Percentiles rank a stretch among this genome's conserved stretches.
Conservation (phyloP, 2,113 vertebrate species). For the Neomonachus schauinslandi region DNA sequence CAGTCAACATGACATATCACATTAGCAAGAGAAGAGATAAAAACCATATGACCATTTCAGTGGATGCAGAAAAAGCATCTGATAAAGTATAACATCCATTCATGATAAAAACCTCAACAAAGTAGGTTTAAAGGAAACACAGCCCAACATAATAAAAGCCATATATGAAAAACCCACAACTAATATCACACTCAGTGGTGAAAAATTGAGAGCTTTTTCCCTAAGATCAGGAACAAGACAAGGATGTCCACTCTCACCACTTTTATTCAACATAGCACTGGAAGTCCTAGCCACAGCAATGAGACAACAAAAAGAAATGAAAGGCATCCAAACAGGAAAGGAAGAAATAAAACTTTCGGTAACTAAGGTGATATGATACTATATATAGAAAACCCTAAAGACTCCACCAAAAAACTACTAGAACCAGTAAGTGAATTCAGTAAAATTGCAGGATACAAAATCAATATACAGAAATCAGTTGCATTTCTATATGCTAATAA, state of each 20-base stretch:
- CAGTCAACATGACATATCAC: background rate
- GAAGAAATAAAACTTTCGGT: background rate
- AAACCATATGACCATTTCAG: background rate
- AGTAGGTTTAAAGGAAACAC: background rate
- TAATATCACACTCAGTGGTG: background rate
- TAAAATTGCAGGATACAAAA: background rate
- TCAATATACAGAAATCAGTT: background rate
- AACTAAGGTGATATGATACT: background rate
- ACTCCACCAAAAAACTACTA: background rate
- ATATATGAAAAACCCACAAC: background rate
- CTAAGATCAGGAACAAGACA: background rate
- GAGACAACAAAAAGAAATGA: background rate
- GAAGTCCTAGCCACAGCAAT: background rate
- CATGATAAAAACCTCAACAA: background rate
- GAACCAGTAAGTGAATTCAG: background rate
- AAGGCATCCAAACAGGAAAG: background rate
- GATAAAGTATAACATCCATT: background rate
- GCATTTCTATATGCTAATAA: background rate
- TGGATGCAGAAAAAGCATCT: background rate
- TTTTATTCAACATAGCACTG: background rate
- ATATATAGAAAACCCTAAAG: background rate
- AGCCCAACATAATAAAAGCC: background rate
- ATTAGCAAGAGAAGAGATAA: background rate
- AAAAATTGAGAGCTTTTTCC: background rate
- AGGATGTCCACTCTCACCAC: background rate